A percentile compares a stretch with the other conserved stretches of the same genome.
These are phyloP conservation scores for Oreamnos americanus DNA, from an alignment of 2,113 vertebrate genomes.

Conservation along the genomic window DNA sequence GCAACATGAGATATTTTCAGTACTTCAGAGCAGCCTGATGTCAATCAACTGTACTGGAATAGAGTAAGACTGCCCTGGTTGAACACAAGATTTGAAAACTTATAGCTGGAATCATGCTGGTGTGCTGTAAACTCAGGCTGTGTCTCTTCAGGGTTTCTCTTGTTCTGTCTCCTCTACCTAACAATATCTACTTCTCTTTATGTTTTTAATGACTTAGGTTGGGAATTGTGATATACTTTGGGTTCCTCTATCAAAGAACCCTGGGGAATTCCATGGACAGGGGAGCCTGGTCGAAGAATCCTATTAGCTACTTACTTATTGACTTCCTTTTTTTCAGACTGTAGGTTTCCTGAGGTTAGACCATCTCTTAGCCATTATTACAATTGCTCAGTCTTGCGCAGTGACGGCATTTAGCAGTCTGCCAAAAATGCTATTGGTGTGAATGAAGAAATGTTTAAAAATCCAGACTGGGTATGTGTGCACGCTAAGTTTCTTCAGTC, in stretches of 20 bases:
- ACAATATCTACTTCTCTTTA: not conserved
- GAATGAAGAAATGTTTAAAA: not conserved
- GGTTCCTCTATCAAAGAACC: not conserved
- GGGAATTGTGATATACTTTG: not conserved
- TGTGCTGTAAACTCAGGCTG: not conserved
- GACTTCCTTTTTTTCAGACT: not conserved
- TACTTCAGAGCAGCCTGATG: not conserved
- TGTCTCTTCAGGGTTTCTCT: not conserved
- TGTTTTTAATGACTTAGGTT: not conserved
- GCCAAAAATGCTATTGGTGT: not conserved
- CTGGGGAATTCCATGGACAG: not conserved
- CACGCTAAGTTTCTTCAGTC: not conserved
- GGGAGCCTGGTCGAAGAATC: not conserved
- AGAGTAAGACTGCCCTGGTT: rapidly evolving
- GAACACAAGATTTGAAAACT: not conserved
- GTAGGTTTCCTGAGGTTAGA: not conserved
- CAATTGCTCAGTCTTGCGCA: not conserved
- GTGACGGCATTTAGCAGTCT: not conserved
- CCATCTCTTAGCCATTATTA: not conserved
- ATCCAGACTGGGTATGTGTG: not conserved
- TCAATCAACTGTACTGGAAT: not conserved
- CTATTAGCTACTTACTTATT: not conserved
- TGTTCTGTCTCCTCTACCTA: too few relatives aligned
- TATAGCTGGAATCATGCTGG: not conserved
- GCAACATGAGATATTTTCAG: not conserved